These are phyloP conservation scores for Oppia nitens DNA, from an alignment of 1,140 invertebrate species.

Conservation along the genomic window DNA sequence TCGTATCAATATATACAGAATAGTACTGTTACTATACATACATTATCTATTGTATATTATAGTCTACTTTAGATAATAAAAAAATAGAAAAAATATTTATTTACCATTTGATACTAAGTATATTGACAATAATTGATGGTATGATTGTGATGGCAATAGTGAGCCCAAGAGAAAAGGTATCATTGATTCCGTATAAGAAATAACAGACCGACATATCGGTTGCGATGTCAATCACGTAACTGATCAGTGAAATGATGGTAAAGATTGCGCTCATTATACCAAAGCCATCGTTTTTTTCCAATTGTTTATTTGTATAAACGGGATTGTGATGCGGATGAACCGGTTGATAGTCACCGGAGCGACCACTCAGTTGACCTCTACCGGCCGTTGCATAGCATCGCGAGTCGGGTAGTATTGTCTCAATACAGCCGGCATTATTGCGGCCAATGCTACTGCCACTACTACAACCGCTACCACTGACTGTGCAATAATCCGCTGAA, in stretches of 20 bases:
- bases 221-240: slow-evolving; percentile 17
- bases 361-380: not conserved
- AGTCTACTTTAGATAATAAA: not conserved
- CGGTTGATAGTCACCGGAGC: not conserved
- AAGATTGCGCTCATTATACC: slow-evolving; percentile 16
- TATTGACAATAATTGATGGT: slow-evolving; percentile 20
- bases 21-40: no score
- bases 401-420: not conserved
- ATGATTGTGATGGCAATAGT: slow-evolving; percentile 19
- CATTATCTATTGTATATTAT: no score
- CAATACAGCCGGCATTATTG: not conserved
- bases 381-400: not conserved
- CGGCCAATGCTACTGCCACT: not conserved
- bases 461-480: not conserved
- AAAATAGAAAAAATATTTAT: slow-evolving; percentile 8
- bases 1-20: no score
- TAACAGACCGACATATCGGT: slow-evolving; percentile 19
- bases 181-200: slow-evolving; percentile 18
- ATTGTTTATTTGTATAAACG: not conserved
- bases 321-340: not conserved
- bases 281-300: not conserved
- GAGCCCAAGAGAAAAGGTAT: slow-evolving; percentile 18
- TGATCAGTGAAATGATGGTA: slow-evolving; percentile 17
- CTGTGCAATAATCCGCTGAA: not conserved
- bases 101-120: slow-evolving; percentile 22